Evolutionary conservation across 1,140 invertebrate species (phyloP).

Genomic region (Coelopa frigida): DNA sequence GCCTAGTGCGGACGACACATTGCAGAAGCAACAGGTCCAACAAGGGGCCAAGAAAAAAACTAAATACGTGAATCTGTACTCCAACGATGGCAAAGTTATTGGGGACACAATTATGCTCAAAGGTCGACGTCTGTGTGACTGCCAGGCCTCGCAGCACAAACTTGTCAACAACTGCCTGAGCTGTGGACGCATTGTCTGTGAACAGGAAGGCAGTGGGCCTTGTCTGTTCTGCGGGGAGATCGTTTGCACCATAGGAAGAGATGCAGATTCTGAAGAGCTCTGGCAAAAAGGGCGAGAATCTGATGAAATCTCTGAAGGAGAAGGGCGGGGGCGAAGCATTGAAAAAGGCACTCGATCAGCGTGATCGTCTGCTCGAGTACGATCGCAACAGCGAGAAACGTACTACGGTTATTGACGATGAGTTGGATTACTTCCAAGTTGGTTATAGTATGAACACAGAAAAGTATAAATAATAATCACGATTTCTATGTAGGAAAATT

Average conservation of each 20-base stretch:
- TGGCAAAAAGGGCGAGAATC: conserved; percentile 60
- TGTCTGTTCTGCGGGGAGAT: conserved; percentile 86
- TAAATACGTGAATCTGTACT: conserved; percentile 70
- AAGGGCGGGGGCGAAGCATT: conserved; percentile 46
- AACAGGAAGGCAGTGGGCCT: conserved; percentile 92
- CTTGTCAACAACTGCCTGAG: conserved; percentile 89
- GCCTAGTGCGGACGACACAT: too few relatives aligned
- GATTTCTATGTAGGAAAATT: conserved; percentile 47
- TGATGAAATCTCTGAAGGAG: conserved; percentile 62
- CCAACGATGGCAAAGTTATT: conserved; percentile 59
- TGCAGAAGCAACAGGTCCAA: neutral
- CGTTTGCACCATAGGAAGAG: conserved; percentile 72
- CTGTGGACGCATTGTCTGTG: conserved; percentile 92
- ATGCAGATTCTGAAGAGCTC: conserved; percentile 58
- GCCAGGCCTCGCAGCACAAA: conserved; percentile 83
- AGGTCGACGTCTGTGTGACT: conserved; percentile 81
- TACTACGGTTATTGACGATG: conserved; percentile 90
- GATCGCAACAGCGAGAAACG: conserved; percentile 77
- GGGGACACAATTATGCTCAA: conserved; percentile 58
- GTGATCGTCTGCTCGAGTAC: conserved; percentile 78
- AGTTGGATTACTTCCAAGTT: conserved; percentile 82
- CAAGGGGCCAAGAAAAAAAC: conserved; percentile 57
- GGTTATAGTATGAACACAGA: conserved; percentile 2
- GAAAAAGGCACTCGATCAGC: conserved; percentile 68
- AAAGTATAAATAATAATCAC: neutral